Evolutionary conservation across 2,113 vertebrate species (phyloP), one percentile per base, ranked within the genome.

Genomic region (Triplophysa siluroides): DNA sequence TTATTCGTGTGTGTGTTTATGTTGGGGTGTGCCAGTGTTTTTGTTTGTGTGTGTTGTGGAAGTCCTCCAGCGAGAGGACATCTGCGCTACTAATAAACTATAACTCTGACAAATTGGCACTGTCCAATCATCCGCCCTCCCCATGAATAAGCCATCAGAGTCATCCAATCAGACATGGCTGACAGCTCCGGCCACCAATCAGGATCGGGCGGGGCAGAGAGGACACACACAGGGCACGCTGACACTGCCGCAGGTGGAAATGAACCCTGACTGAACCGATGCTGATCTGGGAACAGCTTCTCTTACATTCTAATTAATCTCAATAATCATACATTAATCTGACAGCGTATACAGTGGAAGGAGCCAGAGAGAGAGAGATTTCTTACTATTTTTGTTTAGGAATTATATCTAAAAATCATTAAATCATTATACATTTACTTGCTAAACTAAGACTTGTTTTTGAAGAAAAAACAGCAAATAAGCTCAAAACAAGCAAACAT

Each of bases 41-140:
- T 66, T 66, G 80, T 33, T 13, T 77, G 70, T 65, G 80, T 74
- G 81, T 80, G 80, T 81, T 81, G 76, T 85, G 68, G 76, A 80
- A 77, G 78, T 78, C 86, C 87, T 91, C 86, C 90, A 82, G 78
- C 79, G 86, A 43, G 85, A 90, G 91, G 89, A 91, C 91, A 93
- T 92, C 91, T 92, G 91, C 90, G 88, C 87, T 86, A 86, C 89
- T 89, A 90, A 93, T 92, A 92, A 92, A 92, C 88, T 87, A 92
- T 92, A 92, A 93, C 91, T 80, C 86, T 91, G 91, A 93, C 90
- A 92, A 93, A 93, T 89, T 88, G 86, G 88, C 82, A 85, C 85
- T 88, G 89, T 91, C 90, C 81, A 81, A 88, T 91, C 85, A 85
- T 83, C 89, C 84, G 78, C 81, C 69, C 54, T 74, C 86, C 69